phyloP scores from a whole-genome alignment of 2,113 vertebrate genomes.

The Erinaceus europaeus region DNA sequence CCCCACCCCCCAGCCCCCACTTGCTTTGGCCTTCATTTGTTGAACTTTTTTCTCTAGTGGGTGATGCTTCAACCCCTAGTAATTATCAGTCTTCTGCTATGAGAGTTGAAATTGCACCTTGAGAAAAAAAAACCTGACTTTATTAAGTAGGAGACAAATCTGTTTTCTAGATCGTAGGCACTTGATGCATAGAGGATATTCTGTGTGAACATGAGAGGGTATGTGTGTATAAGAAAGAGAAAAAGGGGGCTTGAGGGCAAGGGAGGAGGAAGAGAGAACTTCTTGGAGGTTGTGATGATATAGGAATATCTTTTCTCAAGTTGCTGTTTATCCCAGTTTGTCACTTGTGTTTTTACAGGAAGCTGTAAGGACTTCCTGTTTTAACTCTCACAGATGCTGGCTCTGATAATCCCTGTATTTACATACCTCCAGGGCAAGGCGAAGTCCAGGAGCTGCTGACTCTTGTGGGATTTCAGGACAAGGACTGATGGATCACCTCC shows the following conservation, averaged over 20 bases:
- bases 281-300: not conserved
- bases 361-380: conserved; percentile 73
- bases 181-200: not conserved
- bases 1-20: too few relatives aligned
- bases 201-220: not conserved
- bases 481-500: conserved; percentile 67
- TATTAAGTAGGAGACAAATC: too few relatives aligned
- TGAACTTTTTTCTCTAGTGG: not conserved
- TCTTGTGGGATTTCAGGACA: conserved; percentile 69
- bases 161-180: not conserved
- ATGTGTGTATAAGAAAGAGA: too few relatives aligned
- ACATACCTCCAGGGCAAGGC: conserved; percentile 54
- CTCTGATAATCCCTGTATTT: conserved; percentile 65
- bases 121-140: not conserved
- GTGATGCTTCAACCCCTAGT: accelerated
- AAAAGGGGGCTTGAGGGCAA: not conserved
- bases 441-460: conserved; percentile 60
- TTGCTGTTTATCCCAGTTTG: conserved; percentile 65
- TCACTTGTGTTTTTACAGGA: conserved; percentile 71
- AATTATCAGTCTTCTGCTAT: not conserved
- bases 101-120: not conserved
- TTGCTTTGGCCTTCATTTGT: not conserved
- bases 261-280: too few relatives aligned
- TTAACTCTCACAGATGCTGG: conserved; percentile 64
- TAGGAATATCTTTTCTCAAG: conserved; percentile 38